A percentile compares a stretch with the other conserved stretches of the same genome.
These are phyloP conservation scores for Anguilla rostrata DNA, from an alignment of 2,113 vertebrate species.

Conservation along the genomic window DNA sequence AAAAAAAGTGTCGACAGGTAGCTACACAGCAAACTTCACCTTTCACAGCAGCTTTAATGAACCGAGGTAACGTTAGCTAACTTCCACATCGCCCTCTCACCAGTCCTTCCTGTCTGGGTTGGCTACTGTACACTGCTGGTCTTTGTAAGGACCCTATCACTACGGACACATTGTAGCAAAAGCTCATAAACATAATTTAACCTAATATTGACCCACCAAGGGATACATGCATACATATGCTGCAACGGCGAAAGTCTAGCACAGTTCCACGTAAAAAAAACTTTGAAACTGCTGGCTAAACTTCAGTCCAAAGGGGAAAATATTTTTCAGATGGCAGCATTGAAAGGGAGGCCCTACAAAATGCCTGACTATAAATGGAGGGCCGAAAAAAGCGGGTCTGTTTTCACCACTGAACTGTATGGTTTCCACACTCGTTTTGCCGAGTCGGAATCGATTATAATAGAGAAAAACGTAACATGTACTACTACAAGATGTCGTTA, in stretches of 20 bases:
- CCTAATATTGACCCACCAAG: background rate
- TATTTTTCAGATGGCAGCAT: background rate
- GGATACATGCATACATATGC: background rate
- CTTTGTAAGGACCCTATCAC: background rate
- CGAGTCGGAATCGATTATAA: background rate
- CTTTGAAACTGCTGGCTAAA: background rate
- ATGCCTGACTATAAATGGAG: constrained; percentile 11
- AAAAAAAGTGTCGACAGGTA: background rate
- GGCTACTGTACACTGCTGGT: constrained; percentile 4
- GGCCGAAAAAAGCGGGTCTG: background rate
- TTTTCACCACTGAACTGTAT: background rate
- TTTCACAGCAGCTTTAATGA: background rate
- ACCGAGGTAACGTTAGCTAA: background rate
- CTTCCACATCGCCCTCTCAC: background rate
- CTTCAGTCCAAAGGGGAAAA: background rate
- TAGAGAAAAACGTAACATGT: background rate
- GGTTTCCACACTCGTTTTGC: no score
- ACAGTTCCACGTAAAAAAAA: background rate
- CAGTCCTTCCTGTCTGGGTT: constrained; percentile 10
- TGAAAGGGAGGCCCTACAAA: background rate
- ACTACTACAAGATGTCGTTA: background rate
- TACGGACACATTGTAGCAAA: background rate
- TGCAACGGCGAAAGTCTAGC: background rate
- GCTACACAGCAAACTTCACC: background rate
- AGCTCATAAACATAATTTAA: background rate